A percentile compares a stretch with the other conserved stretches of the same genome.
Conservation (phyloP, 2,888 invertebrate species). For the Platynereis dumerilii region DNA sequence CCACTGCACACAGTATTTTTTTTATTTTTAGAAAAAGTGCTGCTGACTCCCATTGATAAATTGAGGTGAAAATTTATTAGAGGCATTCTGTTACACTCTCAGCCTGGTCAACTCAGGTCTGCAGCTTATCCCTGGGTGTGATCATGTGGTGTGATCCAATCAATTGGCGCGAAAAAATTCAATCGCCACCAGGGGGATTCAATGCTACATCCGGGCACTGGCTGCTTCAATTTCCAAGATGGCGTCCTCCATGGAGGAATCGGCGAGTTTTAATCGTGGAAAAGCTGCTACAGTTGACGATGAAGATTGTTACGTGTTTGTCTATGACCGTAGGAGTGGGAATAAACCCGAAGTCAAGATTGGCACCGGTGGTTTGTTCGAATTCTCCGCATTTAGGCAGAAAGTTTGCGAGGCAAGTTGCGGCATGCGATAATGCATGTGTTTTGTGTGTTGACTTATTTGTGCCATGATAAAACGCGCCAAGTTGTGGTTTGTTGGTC, state of each 20-base stretch:
- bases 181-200: no score
- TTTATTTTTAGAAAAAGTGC: no score
- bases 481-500: neutral
- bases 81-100: no score
- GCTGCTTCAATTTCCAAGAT: constrained; percentile 22
- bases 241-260: constrained; percentile 25
- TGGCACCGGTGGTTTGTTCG: constrained; percentile 45
- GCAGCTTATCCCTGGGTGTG: no score
- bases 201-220: constrained; percentile 23
- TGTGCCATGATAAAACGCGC: neutral
- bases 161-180: no score
- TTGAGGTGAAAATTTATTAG: no score
- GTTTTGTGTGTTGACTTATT: neutral
- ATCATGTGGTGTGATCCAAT: no score
- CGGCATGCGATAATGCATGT: constrained; percentile 1
- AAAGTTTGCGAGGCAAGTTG: constrained; percentile 45
- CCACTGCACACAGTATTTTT: no score
- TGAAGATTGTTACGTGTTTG: constrained; percentile 52
- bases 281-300: constrained; percentile 40
- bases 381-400: constrained; percentile 47
- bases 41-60: no score
- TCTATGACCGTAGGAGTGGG: constrained; percentile 53
- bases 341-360: constrained; percentile 52
- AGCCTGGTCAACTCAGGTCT: no score
- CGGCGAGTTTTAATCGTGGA: neutral